Base-by-base conservation (phyloP, 2,797 vertebrate species). In the Scyliorhinus canicula region DNA sequence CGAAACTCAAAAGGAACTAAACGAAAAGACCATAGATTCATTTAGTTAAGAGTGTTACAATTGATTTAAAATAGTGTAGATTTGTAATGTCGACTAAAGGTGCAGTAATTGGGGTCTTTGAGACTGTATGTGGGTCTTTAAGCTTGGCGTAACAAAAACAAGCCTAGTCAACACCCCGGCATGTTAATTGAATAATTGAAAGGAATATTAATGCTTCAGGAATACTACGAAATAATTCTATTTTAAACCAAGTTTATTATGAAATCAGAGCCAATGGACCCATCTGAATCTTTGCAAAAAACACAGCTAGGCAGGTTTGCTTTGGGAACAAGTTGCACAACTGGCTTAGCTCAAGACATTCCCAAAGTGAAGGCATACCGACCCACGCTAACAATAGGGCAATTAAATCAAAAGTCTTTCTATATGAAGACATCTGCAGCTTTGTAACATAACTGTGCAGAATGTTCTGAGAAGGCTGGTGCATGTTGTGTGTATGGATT, bases 371-470 rank as follows among this genome's bases (percentile, higher is more conserved):
- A 28, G 82, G 82, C 82, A 85, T 55, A 35, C 50, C 14, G 50
- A 88, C 35, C 85, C 57, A 50, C 12, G 14, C 31, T 57, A 57
- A 55, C 85, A 57, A 57, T 35, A 57, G 35, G 16, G 85, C 31
- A 88, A 88, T 88, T 88, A 88, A 88, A 57, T 88, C 52, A 57
- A 57, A 88, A 57, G 55, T 88, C 52, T 82, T 82, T 82, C 85
- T 88, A 57, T 57, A 60, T 88, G 52, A 88, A 88, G 52, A 88
- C 85, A 57, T 88, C 85, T 88, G 85, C 85, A 57, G 85, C 31
- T 57, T 88, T 88, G 52, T 88, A 88, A 57, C 85, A 88, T n/a
- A 57, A 93, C 91, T 67, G 90, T 65, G 91, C 65, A 65, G n/a
- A 93, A 93, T 67, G 91, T 31, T 93, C 44, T 67, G 63, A 67